Percentiles rank a stretch among this genome's conserved stretches.
These are phyloP conservation scores for Vulpes lagopus DNA, from an alignment of 2,113 vertebrate species.

Conservation along the genomic window DNA sequence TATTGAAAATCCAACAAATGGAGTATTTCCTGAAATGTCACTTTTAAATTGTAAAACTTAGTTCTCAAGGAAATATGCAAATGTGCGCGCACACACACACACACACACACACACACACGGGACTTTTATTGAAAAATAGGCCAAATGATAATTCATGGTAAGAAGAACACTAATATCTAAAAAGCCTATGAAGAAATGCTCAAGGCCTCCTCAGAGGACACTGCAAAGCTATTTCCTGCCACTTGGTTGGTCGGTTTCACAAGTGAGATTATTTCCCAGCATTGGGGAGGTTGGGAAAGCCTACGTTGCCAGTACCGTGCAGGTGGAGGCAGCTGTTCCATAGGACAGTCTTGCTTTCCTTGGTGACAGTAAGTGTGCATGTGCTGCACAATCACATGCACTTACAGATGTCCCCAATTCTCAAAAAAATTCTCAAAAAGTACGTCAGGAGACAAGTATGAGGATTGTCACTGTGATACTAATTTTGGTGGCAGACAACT, in stretches of 20 bases:
- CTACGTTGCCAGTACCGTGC: not conserved
- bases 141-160: not conserved
- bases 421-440: not conserved
- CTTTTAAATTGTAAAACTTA: conserved; percentile 19
- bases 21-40: not conserved
- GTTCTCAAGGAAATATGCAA: conserved; percentile 31
- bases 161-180: not conserved
- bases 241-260: not conserved
- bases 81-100: not conserved
- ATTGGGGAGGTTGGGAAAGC: too few species aligned
- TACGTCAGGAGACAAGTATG: not conserved
- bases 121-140: not conserved
- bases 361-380: not conserved
- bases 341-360: not conserved
- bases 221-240: not conserved
- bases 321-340: not conserved
- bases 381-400: not conserved
- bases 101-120: not conserved
- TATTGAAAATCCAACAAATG: not conserved
- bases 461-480: not conserved
- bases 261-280: not conserved
- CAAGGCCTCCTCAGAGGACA: not conserved
- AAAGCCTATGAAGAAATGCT: not conserved
- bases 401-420: not conserved
- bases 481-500: not conserved